Percentiles rank a stretch among this genome's conserved stretches.
Conservation (phyloP, 2,888 invertebrate genomes). For the Dynastes hyllus region DNA sequence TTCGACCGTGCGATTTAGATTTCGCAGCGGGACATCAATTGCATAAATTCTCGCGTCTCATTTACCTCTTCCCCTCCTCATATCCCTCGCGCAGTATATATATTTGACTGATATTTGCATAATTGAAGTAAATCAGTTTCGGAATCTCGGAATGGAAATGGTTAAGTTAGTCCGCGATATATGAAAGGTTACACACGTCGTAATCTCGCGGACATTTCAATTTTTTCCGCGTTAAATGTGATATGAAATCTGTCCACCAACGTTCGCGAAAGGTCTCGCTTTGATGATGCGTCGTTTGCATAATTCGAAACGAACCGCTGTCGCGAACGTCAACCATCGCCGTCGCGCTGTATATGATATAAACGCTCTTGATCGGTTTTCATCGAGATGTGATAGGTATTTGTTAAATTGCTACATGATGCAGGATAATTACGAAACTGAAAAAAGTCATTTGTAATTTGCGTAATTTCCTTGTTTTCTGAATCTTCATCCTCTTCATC, state of each 20-base stretch:
- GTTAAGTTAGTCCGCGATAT: neutral
- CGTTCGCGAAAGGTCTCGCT: neutral
- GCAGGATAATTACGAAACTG: no score
- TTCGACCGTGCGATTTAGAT: conserved; percentile 17
- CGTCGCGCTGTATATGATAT: no score
- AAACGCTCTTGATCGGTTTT: no score
- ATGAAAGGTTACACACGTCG: neutral
- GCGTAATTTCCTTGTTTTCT: conserved; percentile 58
- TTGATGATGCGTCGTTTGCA: conserved; percentile 31
- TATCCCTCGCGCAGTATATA: no score
- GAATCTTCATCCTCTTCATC: conserved; percentile 71
- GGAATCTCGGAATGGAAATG: conserved; percentile 12
- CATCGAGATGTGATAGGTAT: no score
- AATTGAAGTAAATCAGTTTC: conserved; percentile 22
- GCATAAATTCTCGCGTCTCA: conserved; percentile 29
- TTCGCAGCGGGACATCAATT: conserved; percentile 40
- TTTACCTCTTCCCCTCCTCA: neutral
- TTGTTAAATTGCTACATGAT: no score
- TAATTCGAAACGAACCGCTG: conserved; percentile 20
- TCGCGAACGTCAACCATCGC: neutral
- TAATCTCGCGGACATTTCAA: neutral
- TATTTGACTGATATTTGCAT: conserved; percentile 35
- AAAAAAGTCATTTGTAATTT: conserved; percentile 62
- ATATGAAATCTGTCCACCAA: neutral
- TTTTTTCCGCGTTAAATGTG: neutral